Percentiles rank a stretch among this genome's conserved stretches.
Evolutionary conservation across 2,113 vertebrate species (phyloP).

Genomic region (Mastomys natalensis): DNA sequence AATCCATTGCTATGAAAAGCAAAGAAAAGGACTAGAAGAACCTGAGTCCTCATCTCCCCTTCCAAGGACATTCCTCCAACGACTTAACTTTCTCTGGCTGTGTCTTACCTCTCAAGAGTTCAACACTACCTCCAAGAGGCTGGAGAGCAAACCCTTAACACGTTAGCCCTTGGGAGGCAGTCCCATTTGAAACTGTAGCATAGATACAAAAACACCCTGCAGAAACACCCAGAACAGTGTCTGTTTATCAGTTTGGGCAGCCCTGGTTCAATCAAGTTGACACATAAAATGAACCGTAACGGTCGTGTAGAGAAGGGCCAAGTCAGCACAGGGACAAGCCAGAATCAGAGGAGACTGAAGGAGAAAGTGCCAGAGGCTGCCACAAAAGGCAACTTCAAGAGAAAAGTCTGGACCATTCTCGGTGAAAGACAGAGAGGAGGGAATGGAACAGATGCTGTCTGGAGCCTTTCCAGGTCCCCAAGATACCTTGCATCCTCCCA

Average conservation of each 20-base stretch:
- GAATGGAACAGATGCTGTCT: background rate
- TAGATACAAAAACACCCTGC: background rate
- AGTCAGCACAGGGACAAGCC: background rate
- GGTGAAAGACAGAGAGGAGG: background rate
- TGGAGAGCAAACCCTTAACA: background rate
- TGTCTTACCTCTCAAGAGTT: background rate
- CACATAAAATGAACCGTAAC: background rate
- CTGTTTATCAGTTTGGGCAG: background rate
- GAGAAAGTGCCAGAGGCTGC: background rate
- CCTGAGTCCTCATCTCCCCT: background rate
- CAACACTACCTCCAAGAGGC: background rate
- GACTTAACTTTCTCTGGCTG: background rate
- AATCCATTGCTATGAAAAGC: background rate
- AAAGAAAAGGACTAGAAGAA: background rate
- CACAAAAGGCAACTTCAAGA: background rate
- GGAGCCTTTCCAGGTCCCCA: background rate
- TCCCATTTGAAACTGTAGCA: background rate
- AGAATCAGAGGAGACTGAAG: background rate
- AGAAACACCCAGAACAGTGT: background rate
- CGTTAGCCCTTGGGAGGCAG: background rate
- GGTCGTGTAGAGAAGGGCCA: background rate
- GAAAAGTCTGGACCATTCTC: background rate
- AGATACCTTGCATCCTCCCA: too few relatives aligned
- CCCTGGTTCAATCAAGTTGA: background rate
- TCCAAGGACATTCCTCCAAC: background rate